These are phyloP conservation scores for Trileptium ribeirensis DNA, from an alignment of 2,888 invertebrate genomes.

Conservation along the genomic window DNA sequence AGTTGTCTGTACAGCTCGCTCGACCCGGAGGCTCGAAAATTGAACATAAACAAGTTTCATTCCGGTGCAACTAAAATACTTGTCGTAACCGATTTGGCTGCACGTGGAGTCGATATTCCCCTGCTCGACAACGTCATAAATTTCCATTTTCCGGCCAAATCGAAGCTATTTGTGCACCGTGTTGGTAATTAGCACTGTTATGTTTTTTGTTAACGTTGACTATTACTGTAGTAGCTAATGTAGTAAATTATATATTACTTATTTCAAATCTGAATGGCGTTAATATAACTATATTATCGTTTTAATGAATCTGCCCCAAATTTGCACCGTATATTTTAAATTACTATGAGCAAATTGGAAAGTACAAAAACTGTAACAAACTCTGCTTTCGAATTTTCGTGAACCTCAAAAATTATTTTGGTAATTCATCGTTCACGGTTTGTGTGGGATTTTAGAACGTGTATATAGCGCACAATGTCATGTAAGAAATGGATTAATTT, in stretches of 20 bases:
- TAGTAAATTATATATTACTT: neutral
- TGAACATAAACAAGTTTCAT: slow-evolving; percentile 81
- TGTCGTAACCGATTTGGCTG: slow-evolving; percentile 94
- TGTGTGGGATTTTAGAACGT: too few species aligned
- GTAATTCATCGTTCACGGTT: too few species aligned
- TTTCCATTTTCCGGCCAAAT: slow-evolving; percentile 89
- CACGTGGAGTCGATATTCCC: slow-evolving; percentile 93
- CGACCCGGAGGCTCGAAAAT: slow-evolving; percentile 87
- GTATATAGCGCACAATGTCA: too few species aligned
- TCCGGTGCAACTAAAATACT: slow-evolving; percentile 70
- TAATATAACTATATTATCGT: neutral
- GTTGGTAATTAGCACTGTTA: slow-evolving; percentile 65
- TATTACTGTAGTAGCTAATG: too few species aligned
- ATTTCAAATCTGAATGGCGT: too few species aligned
- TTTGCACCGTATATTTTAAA: too few species aligned
- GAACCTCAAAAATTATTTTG: too few species aligned
- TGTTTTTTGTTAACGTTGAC: too few species aligned
- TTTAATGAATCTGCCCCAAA: neutral
- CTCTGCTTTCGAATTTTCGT: too few species aligned
- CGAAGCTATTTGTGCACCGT: slow-evolving; percentile 94
- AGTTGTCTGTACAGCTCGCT: slow-evolving; percentile 88
- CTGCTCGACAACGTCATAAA: slow-evolving; percentile 91
- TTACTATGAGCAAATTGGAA: too few species aligned
- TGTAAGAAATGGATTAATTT: too few species aligned
- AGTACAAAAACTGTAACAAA: too few species aligned